Base-by-base conservation (phyloP, 64 coral and sea anemone species). In the Montipora capricornis region DNA sequence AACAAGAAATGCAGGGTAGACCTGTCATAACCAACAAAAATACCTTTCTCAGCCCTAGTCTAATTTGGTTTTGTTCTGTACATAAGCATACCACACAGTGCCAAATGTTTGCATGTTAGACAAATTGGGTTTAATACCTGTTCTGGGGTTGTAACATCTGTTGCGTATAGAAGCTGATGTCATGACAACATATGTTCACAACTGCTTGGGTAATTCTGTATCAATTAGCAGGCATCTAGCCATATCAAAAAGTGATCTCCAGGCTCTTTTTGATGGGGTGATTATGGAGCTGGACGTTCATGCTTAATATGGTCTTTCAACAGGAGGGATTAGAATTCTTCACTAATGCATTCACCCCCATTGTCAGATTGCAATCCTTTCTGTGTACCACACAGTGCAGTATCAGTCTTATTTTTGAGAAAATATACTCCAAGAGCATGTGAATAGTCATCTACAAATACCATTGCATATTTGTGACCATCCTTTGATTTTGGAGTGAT, bases 161-260 rank as follows among this genome's bases (percentile, higher is more conserved):
- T 93, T 93, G 53, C 83, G 19, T 26, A 93, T 88, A 73, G 88
- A 46, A 12, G 75, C 84, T 49, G 75, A 84, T 20, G 82, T 70
- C 6, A 50, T 29, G 12, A 87, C 74, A 47, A 52, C 91, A 93
- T 93, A 93, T 4, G 82, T 73, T 83, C 91, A 93, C 10, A 87
- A 17, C 24, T 61, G 44, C 22, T 81, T 88, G 16, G 75, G 45
- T 44, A 93, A 53, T 44, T 86, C 37, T 9, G 22, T 49, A 50
- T 80, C 37, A 46, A 83, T 68, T 77, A 94, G 44, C 47, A 94
- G 74, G 17, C 92, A 94, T 51, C 77, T 94, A 45, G 60, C 84
- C 92, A 93, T 93, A 15, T 93, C 70, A 47, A 93, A 92, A 71
- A 92, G 80, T 57, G 91, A 73, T 64, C 51, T 58, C 85, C 92